Percentiles rank a stretch among this genome's conserved stretches.
These are phyloP conservation scores for Bos javanicus DNA, from an alignment of 2,113 vertebrate species.

Conservation along the genomic window DNA sequence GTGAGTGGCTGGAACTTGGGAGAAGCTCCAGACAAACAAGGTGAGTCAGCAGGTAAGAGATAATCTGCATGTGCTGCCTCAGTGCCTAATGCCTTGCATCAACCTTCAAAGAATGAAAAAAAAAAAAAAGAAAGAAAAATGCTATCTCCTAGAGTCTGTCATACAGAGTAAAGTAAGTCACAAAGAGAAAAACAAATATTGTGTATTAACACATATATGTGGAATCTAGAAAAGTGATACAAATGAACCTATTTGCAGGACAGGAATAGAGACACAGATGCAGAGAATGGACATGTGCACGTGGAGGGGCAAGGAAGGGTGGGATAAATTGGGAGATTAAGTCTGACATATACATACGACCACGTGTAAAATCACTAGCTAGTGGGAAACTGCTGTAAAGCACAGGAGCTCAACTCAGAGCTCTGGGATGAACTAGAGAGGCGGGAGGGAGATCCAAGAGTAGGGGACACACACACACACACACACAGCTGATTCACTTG, in stretches of 20 bases:
- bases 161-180: neutral
- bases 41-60: neutral
- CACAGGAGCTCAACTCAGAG: neutral
- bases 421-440: neutral
- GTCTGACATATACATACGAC: neutral
- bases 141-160: neutral
- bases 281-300: neutral
- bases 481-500: neutral
- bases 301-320: neutral
- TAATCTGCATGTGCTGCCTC: accelerated
- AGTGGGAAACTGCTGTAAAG: neutral
- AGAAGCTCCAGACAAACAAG: neutral
- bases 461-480: neutral
- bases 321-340: neutral
- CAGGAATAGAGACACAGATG: neutral
- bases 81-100: neutral
- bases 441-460: neutral
- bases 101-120: neutral
- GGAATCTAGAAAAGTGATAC: neutral
- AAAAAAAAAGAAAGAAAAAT: neutral
- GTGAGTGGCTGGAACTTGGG: accelerated
- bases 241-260: neutral
- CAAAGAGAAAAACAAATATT: neutral
- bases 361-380: neutral
- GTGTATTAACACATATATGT: neutral